Evolutionary conservation across 2,113 vertebrate genomes (phyloP), one percentile per base, ranked within the genome.

Genomic region (Carassius auratus): DNA sequence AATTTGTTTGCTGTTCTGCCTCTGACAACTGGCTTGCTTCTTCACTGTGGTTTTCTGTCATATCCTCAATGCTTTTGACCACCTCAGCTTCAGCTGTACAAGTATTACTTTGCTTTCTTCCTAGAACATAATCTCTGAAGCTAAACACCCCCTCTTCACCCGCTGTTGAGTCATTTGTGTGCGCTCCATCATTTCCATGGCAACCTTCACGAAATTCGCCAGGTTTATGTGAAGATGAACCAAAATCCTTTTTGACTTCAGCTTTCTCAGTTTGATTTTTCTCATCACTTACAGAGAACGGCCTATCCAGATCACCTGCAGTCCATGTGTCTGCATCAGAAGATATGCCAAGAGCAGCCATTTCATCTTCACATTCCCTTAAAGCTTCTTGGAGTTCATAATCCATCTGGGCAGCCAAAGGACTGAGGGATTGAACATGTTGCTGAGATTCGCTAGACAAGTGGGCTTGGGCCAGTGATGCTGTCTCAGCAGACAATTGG

Each of bases 321-420:
- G 68, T 86, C 57, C 75, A 55, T 50, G 42, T 8, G 68, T 86
- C 86, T 17, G 62, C 48, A 50, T 83, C 61, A 71, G 84, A 71
- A n/a, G 90, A 66, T 21, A 91, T 83, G 21, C 90, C 90, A 86
- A 95, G 88, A 3, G 91, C 93, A 61, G 87, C 93, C 93, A 95
- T 94, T 92, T 95, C 92, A 48, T 94, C 89, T 82, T 95, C 93
- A 85, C 93, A 95, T 95, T 95, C 93, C 81, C 92, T 90, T 68
- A 94, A 93, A 80, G 93, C 95, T 86, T 93, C 90, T 87, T 90
- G 91, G 42, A 95, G 93, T 89, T 95, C 93, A 86, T n/a, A 73
- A 86, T 95, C 94, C 48, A 94, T 55, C 79, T 91, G 88, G 19
- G 23, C 21, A 0, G 86, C 89, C 9, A 89, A 68, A 83, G 90